phyloP scores from a whole-genome alignment of 2,888 invertebrate genomes.

The Gandaritis pyraliata region DNA sequence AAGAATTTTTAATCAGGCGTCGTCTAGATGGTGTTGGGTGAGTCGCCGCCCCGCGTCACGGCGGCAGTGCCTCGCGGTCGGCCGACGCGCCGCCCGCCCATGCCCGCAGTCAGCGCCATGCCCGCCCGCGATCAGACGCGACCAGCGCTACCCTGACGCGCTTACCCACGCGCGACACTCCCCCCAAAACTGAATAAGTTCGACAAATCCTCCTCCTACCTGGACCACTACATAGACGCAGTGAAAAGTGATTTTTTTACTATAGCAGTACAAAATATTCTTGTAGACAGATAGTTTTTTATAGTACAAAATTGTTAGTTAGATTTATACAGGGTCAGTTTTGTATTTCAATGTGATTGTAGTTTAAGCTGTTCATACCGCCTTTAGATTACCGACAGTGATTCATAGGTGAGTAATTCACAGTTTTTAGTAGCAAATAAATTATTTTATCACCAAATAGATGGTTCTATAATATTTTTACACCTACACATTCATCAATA shows the following conservation, averaged over 20 bases:
- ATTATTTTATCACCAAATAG: slow-evolving; percentile 39
- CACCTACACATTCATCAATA: slow-evolving; percentile 45
- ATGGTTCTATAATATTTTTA: slow-evolving; percentile 29
- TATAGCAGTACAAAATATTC: slow-evolving; percentile 79
- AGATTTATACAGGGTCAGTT: slow-evolving; percentile 84
- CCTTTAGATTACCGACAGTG: slow-evolving; percentile 71
- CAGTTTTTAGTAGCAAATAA: slow-evolving; percentile 46
- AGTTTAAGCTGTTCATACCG: slow-evolving; percentile 80
- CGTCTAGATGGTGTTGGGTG: slow-evolving; percentile 64
- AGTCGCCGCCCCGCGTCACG: slow-evolving; percentile 81
- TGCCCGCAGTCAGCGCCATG: slow-evolving; percentile 48
- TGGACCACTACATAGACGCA: slow-evolving; percentile 83
- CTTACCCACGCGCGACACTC: slow-evolving; percentile 64
- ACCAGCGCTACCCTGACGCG: slow-evolving; percentile 55
- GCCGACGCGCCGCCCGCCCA: slow-evolving; percentile 52
- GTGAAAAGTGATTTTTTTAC: slow-evolving; percentile 65
- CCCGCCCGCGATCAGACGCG: slow-evolving; percentile 49
- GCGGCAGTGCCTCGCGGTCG: slow-evolving; percentile 60
- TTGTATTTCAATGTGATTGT: slow-evolving; percentile 85
- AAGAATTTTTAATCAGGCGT: slow-evolving; percentile 79
- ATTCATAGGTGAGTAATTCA: slow-evolving; percentile 70
- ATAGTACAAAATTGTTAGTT: slow-evolving; percentile 81
- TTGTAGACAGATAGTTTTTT: slow-evolving; percentile 73
- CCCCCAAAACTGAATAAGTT: slow-evolving; percentile 83
- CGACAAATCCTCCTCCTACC: slow-evolving; percentile 83